A percentile compares a stretch with the other conserved stretches of the same genome.
These are phyloP conservation scores for Mola mola DNA, from an alignment of 2,113 vertebrate genomes.

Conservation along the genomic window DNA sequence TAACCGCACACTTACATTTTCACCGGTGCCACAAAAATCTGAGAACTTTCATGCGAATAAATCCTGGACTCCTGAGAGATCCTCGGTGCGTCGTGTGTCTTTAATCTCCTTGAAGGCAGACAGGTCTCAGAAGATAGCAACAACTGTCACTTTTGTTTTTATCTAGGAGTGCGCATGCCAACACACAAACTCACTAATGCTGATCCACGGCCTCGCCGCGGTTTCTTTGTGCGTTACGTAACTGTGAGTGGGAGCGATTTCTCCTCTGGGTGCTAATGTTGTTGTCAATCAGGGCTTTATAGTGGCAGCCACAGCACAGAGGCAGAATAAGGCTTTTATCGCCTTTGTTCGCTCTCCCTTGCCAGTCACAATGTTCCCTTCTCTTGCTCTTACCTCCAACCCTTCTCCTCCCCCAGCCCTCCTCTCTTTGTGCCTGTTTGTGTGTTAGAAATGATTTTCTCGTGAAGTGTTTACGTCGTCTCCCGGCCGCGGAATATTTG, in stretches of 20 bases:
- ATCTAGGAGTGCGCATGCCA: constrained; percentile 37
- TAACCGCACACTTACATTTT: constrained; percentile 62
- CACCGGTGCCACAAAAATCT: constrained; percentile 1
- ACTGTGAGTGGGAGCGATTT: constrained; percentile 75
- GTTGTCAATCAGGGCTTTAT: constrained; percentile 75
- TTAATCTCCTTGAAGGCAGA: constrained; percentile 57
- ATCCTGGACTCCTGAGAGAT: constrained; percentile 52
- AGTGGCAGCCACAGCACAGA: constrained; percentile 69
- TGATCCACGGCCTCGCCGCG: constrained; percentile 38
- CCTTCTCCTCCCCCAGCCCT: constrained; percentile 21
- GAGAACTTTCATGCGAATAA: constrained; percentile 28
- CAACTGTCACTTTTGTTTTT: constrained; percentile 59
- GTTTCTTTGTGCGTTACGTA: constrained; percentile 70
- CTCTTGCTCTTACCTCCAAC: constrained; percentile 46
- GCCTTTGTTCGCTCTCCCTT: constrained; percentile 59
- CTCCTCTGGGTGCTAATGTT: constrained; percentile 72
- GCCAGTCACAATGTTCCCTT: constrained; percentile 51
- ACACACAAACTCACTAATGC: constrained; percentile 36
- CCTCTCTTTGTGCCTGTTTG: constrained; percentile 36
- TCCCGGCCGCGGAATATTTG: constrained; percentile 56
- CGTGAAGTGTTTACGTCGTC: constrained; percentile 55
- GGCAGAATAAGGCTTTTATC: constrained; percentile 69
- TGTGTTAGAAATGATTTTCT: constrained; percentile 49
- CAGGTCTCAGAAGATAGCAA: constrained; percentile 61
- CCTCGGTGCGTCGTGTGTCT: constrained; percentile 27